phyloP scores from a whole-genome alignment of 1,140 invertebrate genomes.

The Neomicropteryx cornuta region DNA sequence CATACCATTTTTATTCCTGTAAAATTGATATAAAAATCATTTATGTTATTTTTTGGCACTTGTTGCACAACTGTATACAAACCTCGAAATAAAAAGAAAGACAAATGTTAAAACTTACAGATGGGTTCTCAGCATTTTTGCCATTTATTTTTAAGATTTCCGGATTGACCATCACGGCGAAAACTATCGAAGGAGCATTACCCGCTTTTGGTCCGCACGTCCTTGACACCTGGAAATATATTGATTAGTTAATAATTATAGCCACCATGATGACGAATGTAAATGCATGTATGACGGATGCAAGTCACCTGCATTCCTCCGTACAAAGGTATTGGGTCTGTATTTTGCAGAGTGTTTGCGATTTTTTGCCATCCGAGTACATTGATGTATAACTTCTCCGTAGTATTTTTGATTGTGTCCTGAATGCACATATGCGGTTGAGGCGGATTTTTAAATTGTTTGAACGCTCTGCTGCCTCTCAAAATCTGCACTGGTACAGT shows the following conservation, averaged over 20 bases:
- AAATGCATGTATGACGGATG: no score
- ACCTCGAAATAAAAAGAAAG: no score
- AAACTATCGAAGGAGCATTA: conserved; percentile 46
- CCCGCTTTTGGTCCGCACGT: conserved; percentile 45
- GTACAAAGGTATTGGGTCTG: conserved; percentile 52
- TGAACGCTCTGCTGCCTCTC: conserved; percentile 40
- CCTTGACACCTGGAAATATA: conserved; percentile 28
- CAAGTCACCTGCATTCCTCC: conserved; percentile 54
- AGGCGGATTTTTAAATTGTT: conserved; percentile 58
- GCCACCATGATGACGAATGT: conserved; percentile 14
- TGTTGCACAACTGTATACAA: no score
- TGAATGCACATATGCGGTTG: conserved; percentile 66
- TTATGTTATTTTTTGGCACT: no score
- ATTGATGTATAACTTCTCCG: conserved; percentile 50
- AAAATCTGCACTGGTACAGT: conserved; percentile 30
- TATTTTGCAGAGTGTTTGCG: conserved; percentile 47
- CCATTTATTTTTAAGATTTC: conserved; percentile 53
- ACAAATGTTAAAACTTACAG: conserved; percentile 35
- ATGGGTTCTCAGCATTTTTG: conserved; percentile 50
- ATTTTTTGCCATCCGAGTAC: conserved; percentile 62
- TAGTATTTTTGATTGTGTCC: conserved; percentile 45
- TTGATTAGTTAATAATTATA: conserved; percentile 5
- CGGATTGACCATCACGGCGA: conserved; percentile 60
- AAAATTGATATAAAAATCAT: no score
- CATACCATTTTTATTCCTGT: no score